phyloP scores from a whole-genome alignment of 2,113 vertebrate genomes.

The Azemiops feae region DNA sequence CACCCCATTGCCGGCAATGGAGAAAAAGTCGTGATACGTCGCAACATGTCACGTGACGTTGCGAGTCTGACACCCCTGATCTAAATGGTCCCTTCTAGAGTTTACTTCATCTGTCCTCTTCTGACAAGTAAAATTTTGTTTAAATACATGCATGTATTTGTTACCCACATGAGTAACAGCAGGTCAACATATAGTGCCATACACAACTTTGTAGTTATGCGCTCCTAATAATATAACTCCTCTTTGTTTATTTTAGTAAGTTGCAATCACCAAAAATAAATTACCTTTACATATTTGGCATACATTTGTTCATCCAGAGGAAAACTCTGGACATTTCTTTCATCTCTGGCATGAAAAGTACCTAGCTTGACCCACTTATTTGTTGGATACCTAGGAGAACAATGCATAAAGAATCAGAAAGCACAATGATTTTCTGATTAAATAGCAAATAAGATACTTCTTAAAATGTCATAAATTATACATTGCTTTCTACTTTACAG shows the following conservation, averaged over 20 bases:
- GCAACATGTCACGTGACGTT: too few relatives aligned
- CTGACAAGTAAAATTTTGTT: neutral
- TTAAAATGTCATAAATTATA: neutral
- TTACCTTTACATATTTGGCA: constrained; percentile 99
- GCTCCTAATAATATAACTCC: neutral
- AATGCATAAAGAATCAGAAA: neutral
- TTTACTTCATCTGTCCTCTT: neutral
- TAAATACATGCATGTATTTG: neutral
- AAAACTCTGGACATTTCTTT: constrained; percentile 97
- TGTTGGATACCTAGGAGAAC: constrained; percentile 88
- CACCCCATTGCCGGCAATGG: too few relatives aligned
- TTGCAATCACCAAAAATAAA: neutral
- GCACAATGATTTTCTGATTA: neutral
- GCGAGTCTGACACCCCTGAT: neutral
- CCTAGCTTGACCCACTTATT: constrained; percentile 98
- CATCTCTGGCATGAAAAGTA: constrained; percentile 95
- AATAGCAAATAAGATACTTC: neutral
- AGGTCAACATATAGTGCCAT: neutral
- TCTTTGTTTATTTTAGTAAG: neutral
- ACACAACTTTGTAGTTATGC: neutral
- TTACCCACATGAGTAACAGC: neutral
- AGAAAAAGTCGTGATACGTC: too few relatives aligned
- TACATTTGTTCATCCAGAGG: constrained; percentile 98
- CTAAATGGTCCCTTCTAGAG: neutral
- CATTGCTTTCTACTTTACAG: neutral